Conservation (phyloP, 2,888 invertebrate genomes). For the Dasypogon diadema region DNA sequence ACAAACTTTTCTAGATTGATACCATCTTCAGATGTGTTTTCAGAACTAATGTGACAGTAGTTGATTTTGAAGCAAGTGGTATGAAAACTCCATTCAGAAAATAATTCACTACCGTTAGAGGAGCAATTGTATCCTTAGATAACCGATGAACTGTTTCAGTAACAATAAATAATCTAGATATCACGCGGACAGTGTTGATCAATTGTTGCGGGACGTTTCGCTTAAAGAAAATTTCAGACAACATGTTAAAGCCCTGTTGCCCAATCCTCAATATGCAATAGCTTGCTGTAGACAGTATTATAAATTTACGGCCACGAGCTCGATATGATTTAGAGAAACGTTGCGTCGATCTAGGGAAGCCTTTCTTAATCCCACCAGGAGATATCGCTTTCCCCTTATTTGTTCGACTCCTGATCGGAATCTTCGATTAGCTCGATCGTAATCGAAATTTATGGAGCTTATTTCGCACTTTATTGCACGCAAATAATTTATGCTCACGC, state of each 20-base stretch:
- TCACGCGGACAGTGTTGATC: slow-evolving; percentile 40
- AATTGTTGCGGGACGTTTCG: slow-evolving; percentile 43
- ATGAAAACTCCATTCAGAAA: slow-evolving; percentile 6
- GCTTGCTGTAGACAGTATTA: not conserved
- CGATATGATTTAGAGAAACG: slow-evolving; percentile 39
- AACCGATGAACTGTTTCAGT: slow-evolving; percentile 4
- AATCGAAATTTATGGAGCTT: slow-evolving; percentile 47
- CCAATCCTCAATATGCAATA: not conserved
- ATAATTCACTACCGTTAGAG: not conserved
- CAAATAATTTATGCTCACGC: slow-evolving; percentile 21
- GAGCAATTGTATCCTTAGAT: slow-evolving; percentile 1
- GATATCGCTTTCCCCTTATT: slow-evolving; percentile 36
- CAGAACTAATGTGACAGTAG: not conserved
- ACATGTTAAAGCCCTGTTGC: slow-evolving; percentile 9
- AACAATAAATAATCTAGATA: slow-evolving; percentile 39
- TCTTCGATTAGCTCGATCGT: slow-evolving; percentile 48
- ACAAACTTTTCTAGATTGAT: too few relatives aligned
- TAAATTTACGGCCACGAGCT: slow-evolving; percentile 38
- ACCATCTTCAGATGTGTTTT: too few relatives aligned
- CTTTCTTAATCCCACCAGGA: slow-evolving; percentile 7
- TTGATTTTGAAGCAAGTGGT: not conserved
- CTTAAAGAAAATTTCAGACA: slow-evolving; percentile 37
- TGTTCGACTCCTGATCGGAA: slow-evolving; percentile 37
- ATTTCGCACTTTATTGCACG: slow-evolving; percentile 49
- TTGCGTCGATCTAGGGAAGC: not conserved